Evolutionary conservation across 2,888 invertebrate species (phyloP).

Genomic region (Sisyra terminalis): DNA sequence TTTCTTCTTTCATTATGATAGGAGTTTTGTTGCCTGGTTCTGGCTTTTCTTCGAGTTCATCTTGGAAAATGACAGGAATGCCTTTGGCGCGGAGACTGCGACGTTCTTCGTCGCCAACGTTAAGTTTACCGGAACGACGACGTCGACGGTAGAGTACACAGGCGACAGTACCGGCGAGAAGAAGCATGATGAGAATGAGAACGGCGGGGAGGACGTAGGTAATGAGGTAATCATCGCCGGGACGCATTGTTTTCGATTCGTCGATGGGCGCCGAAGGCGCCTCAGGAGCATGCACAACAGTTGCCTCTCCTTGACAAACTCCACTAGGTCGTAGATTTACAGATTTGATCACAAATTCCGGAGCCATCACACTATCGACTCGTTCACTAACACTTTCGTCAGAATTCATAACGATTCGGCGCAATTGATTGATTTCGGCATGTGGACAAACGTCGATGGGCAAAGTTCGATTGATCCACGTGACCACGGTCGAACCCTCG

Average conservation of each 20-base stretch:
- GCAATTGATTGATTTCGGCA: constrained; percentile 53
- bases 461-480: constrained; percentile 68
- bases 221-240: constrained; percentile 46
- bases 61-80: constrained; percentile 93
- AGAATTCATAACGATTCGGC: constrained; percentile 51
- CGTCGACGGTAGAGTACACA: constrained; percentile 73
- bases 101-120: constrained; percentile 64
- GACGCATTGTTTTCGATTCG: constrained; percentile 18
- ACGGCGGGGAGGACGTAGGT: constrained; percentile 82
- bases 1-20: constrained; percentile 87
- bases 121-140: constrained; percentile 71
- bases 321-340: constrained; percentile 43
- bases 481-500: constrained; percentile 49
- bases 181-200: constrained; percentile 73
- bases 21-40: constrained; percentile 83
- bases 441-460: constrained; percentile 59
- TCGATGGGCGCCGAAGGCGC: constrained; percentile 17
- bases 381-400: constrained; percentile 39
- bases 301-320: constrained; percentile 31
- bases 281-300: constrained; percentile 19
- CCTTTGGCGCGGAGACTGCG: constrained; percentile 68
- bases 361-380: constrained; percentile 49
- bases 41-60: constrained; percentile 87
- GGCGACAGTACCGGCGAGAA: constrained; percentile 74
- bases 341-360: constrained; percentile 51